These are phyloP conservation scores for Nothocercus nigrocapillus DNA, from an alignment of 2,113 vertebrate genomes.

Conservation along the genomic window DNA sequence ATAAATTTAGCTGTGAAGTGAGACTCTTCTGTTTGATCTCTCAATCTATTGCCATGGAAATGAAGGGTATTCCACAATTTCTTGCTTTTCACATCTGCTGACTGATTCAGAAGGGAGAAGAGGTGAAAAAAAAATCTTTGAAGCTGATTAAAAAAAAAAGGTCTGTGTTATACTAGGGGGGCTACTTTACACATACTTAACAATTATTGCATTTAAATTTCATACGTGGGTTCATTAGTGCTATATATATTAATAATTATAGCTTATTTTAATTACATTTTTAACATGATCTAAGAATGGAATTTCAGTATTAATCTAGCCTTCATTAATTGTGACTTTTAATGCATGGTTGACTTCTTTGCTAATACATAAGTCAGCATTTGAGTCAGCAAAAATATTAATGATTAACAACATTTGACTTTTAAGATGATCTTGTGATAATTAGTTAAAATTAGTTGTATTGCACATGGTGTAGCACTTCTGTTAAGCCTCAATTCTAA, in stretches of 20 bases:
- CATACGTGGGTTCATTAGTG: not conserved
- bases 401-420: not conserved
- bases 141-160: not conserved
- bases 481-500: not conserved
- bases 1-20: not conserved
- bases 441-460: not conserved
- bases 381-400: conserved; percentile 29
- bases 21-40: conserved; percentile 23
- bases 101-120: not conserved
- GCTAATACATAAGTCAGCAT: not conserved
- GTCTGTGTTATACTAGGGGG: not conserved
- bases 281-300: not conserved
- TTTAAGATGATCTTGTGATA: not conserved
- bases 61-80: conserved; percentile 20
- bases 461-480: not conserved
- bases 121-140: not conserved
- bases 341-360: not conserved
- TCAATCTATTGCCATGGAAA: conserved; percentile 33
- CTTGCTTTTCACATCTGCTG: not conserved
- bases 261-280: not conserved
- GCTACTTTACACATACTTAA: not conserved
- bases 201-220: not conserved
- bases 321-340: not conserved
- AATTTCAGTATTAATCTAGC: conserved; percentile 5
- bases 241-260: not conserved